phyloP scores from a whole-genome alignment of 2,113 vertebrate genomes.

The Nothoprocta pentlandii region DNA sequence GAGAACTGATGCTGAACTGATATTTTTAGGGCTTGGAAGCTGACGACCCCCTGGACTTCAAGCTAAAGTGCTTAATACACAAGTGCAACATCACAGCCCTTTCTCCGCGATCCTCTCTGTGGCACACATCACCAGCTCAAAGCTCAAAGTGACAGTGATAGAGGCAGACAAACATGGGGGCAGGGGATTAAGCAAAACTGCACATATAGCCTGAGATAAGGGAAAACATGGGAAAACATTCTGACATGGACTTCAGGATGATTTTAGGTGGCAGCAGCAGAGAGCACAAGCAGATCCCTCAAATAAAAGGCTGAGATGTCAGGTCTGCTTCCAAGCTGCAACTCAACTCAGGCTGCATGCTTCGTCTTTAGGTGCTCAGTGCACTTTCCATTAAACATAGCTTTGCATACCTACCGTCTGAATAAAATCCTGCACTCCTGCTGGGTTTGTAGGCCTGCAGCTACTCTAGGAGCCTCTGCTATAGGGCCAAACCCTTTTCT shows the following conservation, averaged over 20 bases:
- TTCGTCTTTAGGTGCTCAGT: accelerated
- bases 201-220: background rate
- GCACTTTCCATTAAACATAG: background rate
- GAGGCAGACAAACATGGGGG: background rate
- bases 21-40: background rate
- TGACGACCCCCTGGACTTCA: background rate
- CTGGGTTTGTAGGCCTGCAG: background rate
- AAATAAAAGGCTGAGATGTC: background rate
- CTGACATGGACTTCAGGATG: background rate
- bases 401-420: background rate
- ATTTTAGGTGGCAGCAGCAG: background rate
- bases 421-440: background rate
- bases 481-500: background rate
- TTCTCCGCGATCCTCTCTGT: background rate
- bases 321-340: background rate
- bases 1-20: background rate
- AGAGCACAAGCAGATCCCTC: background rate
- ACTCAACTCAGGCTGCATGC: accelerated
- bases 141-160: background rate
- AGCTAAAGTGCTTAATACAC: background rate
- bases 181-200: background rate
- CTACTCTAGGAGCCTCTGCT: background rate
- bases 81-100: background rate
- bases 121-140: background rate
- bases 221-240: background rate